Conservation (phyloP, 1,140 invertebrate genomes). For the Megathymus violae region DNA sequence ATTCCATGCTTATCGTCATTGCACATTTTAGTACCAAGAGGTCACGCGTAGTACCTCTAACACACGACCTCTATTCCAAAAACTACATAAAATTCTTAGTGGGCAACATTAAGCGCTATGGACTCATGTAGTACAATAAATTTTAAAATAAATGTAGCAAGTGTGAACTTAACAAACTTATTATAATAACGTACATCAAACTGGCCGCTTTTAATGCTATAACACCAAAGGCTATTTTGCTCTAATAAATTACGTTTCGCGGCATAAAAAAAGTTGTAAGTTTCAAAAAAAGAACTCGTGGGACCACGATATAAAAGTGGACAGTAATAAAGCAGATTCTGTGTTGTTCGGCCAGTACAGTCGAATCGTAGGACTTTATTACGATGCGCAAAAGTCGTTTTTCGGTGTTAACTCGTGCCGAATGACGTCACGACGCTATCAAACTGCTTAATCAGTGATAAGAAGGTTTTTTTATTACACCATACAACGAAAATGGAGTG, state of each 20-base stretch:
- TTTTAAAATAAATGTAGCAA: constrained; percentile 56
- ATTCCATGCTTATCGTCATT: too few relatives aligned
- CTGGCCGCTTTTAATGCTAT: background rate
- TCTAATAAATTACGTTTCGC: constrained; percentile 4
- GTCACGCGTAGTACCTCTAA: background rate
- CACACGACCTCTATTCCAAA: constrained; percentile 10
- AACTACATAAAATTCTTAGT: constrained; percentile 11
- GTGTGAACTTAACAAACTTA: constrained; percentile 50
- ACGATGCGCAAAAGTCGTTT: constrained; percentile 26
- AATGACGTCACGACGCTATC: constrained; percentile 56
- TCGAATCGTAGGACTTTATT: constrained; percentile 33
- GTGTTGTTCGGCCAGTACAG: constrained; percentile 34
- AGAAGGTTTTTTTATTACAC: constrained; percentile 57
- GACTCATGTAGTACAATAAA: constrained; percentile 47
- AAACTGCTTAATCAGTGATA: constrained; percentile 64
- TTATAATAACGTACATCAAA: background rate
- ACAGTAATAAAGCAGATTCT: constrained; percentile 56
- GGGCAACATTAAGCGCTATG: constrained; percentile 34
- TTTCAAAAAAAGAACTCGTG: constrained; percentile 54
- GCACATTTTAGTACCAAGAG: too few relatives aligned
- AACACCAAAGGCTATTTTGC: constrained; percentile 22
- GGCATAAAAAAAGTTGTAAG: constrained; percentile 44
- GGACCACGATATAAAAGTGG: constrained; percentile 61
- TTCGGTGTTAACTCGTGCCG: constrained; percentile 13
- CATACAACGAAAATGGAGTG: constrained; percentile 57